phyloP scores from a whole-genome alignment of 30 jellyfish, hydroid and myxozoan species.

The Pelagia noctiluca region DNA sequence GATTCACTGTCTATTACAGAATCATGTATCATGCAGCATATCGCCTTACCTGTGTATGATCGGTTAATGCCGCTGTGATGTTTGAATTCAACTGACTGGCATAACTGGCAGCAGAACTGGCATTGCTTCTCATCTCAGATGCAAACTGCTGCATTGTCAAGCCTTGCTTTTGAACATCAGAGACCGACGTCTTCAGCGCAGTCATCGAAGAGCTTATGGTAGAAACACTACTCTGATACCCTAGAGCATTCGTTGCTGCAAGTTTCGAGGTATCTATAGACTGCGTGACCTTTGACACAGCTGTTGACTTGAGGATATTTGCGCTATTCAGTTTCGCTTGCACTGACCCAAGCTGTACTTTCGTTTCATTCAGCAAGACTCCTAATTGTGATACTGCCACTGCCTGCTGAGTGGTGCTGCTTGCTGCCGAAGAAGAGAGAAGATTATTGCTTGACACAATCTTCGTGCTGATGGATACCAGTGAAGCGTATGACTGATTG shows the following conservation, averaged over 20 bases:
- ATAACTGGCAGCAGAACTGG: conserved; percentile 69
- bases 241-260: conserved; percentile 82
- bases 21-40: not conserved
- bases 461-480: conserved; percentile 57
- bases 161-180: conserved; percentile 64
- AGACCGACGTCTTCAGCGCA: conserved; percentile 57
- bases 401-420: conserved; percentile 76
- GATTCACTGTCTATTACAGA: not conserved
- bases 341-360: conserved; percentile 62
- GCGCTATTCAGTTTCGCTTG: conserved; percentile 53
- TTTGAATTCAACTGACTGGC: conserved; percentile 63
- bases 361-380: conserved; percentile 65
- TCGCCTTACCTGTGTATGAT: conserved; percentile 70
- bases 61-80: conserved; percentile 63
- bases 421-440: conserved; percentile 66
- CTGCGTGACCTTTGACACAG: conserved; percentile 59
- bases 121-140: conserved; percentile 66
- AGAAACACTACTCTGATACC: conserved; percentile 37
- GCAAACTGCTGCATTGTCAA: conserved; percentile 58
- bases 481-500: conserved; percentile 76
- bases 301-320: conserved; percentile 57
- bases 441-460: conserved; percentile 60
- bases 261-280: conserved; percentile 77
- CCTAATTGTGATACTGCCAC: conserved; percentile 81
- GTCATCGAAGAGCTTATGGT: conserved; percentile 62